Percentiles rank a stretch among this genome's conserved stretches.
Evolutionary conservation across 2,888 invertebrate genomes (phyloP).

Genomic region (Ethmia dodecea): DNA sequence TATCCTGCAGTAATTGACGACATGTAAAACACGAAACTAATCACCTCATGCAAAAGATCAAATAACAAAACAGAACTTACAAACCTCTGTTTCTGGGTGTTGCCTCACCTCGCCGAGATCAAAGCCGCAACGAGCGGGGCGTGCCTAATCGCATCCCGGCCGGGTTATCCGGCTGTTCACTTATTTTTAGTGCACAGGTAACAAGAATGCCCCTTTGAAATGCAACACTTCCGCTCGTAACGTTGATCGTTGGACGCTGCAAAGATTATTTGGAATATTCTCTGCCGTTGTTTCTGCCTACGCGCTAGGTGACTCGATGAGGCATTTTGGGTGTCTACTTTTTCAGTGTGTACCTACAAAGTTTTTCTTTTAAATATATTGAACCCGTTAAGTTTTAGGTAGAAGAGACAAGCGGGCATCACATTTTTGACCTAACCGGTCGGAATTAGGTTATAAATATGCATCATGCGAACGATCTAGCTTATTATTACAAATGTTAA

Average conservation of each 20-base stretch:
- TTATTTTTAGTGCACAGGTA: slow-evolving; percentile 72
- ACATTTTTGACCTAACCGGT: no score
- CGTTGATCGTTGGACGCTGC: slow-evolving; percentile 29
- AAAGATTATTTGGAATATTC: slow-evolving; percentile 24
- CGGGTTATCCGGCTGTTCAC: slow-evolving; percentile 18
- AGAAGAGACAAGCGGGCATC: not conserved
- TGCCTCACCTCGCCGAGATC: slow-evolving; percentile 23
- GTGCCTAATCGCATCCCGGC: slow-evolving; percentile 32
- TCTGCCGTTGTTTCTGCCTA: slow-evolving; percentile 21
- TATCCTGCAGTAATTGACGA: no score
- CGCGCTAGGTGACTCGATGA: not conserved
- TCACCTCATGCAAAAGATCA: slow-evolving; percentile 9
- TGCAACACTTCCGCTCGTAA: slow-evolving; percentile 71
- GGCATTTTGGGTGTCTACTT: not conserved
- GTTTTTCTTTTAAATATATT: no score
- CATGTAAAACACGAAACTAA: slow-evolving; percentile 5
- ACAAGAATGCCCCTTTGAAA: slow-evolving; percentile 75
- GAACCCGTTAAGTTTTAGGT: not conserved
- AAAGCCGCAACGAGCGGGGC: slow-evolving; percentile 48
- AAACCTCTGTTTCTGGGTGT: slow-evolving; percentile 12
- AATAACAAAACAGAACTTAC: slow-evolving; percentile 18
- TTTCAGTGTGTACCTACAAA: no score
- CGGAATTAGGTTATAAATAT: not conserved
- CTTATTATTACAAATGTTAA: not conserved
- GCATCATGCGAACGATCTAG: not conserved